Conservation (phyloP, 2,888 invertebrate genomes). For the Criorhina ranunculi region DNA sequence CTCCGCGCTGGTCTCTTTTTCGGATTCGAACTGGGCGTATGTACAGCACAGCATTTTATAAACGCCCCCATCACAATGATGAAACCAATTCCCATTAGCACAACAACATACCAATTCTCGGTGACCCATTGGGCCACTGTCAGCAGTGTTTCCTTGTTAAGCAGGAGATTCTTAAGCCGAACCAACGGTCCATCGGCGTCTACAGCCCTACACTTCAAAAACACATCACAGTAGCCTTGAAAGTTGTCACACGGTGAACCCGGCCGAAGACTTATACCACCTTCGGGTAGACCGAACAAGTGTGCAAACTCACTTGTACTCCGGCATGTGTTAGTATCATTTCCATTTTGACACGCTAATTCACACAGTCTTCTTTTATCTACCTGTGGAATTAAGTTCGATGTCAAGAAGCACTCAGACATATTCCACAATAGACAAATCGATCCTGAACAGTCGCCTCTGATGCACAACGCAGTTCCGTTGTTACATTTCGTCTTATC, state of each 20-base stretch:
- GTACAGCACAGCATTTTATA: constrained; percentile 99
- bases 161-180: constrained; percentile 96
- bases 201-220: constrained; percentile 98
- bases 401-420: constrained; percentile 97
- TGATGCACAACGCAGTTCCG: constrained; percentile 93
- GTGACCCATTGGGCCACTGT: constrained; percentile 97
- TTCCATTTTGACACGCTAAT: constrained; percentile 97
- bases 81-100: constrained; percentile 95
- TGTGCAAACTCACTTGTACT: constrained; percentile 95
- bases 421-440: constrained; percentile 98
- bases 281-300: constrained; percentile 89
- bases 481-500: constrained; percentile 98
- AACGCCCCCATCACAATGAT: constrained; percentile 98
- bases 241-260: constrained; percentile 99
- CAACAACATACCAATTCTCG: constrained; percentile 97
- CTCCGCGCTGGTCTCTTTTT: constrained; percentile 97
- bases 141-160: constrained; percentile 94
- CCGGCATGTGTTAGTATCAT: constrained; percentile 89
- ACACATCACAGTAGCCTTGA: constrained; percentile 99
- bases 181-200: constrained; percentile 99
- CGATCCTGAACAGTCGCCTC: constrained; percentile 96
- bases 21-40: constrained; percentile 99
- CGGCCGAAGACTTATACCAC: constrained; percentile 94
- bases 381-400: constrained; percentile 89
- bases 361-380: constrained; percentile 96